Conservation (phyloP, 35 echinoderm and acorn worm genomes). For the Ptychodera flava region DNA sequence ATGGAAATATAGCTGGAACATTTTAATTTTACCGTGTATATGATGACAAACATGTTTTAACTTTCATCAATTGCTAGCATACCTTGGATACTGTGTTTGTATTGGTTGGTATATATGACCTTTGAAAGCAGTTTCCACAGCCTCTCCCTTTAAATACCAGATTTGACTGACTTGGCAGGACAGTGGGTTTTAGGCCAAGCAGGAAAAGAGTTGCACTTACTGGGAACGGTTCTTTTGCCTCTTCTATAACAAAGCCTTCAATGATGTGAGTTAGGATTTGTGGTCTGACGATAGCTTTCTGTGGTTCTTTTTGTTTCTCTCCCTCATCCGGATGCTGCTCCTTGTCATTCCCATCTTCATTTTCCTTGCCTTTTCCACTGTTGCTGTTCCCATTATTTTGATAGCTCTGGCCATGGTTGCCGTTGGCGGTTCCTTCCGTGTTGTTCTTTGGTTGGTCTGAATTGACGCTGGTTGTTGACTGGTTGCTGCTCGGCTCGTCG, state of each 20-base stretch:
- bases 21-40: too few species aligned
- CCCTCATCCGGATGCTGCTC: neutral
- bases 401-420: neutral
- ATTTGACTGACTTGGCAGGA: too few species aligned
- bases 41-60: too few species aligned
- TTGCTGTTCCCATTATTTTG: neutral
- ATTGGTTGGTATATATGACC: too few species aligned
- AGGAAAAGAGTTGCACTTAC: slow-evolving; percentile 60
- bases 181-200: too few species aligned
- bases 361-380: neutral
- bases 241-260: slow-evolving; percentile 97
- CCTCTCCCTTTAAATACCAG: too few species aligned
- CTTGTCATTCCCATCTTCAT: neutral
- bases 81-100: too few species aligned
- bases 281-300: slow-evolving; percentile 81
- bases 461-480: neutral
- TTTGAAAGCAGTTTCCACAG: too few species aligned
- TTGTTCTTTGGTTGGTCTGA: neutral
- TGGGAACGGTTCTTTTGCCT: slow-evolving; percentile 95
- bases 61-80: too few species aligned
- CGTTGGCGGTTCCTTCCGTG: neutral
- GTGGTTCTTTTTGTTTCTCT: slow-evolving; percentile 40
- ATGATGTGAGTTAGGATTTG: slow-evolving; percentile 94
- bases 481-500: neutral
- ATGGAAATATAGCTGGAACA: too few species aligned